These are phyloP conservation scores for Amphimallon solstitiale DNA, from an alignment of 2,888 invertebrate species.

Conservation along the genomic window DNA sequence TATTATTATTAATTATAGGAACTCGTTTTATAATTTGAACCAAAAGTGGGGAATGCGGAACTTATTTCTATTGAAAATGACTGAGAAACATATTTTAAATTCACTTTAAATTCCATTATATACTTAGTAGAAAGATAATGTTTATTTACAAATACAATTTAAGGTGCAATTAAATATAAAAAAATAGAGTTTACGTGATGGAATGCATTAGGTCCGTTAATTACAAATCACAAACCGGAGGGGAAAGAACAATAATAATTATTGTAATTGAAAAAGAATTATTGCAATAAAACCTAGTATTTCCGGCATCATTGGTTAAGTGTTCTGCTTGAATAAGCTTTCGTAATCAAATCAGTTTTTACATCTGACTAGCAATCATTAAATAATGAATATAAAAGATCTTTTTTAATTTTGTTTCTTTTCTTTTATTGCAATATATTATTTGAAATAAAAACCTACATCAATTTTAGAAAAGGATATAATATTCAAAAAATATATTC, in stretches of 20 bases:
- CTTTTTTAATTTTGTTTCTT: too few species aligned
- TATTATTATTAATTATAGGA: conserved; percentile 13
- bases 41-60: conserved; percentile 30
- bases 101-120: neutral
- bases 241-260: neutral
- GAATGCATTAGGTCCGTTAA: neutral
- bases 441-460: too few species aligned
- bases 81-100: conserved; percentile 5
- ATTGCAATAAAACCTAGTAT: conserved; percentile 1
- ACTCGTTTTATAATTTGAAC: conserved; percentile 21
- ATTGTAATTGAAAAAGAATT: conserved; percentile 3
- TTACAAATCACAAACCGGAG: neutral
- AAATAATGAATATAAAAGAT: too few species aligned
- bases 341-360: too few species aligned
- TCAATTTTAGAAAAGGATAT: too few species aligned
- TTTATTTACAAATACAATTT: conserved; percentile 10
- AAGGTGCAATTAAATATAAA: conserved; percentile 1
- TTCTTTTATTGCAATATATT: too few species aligned
- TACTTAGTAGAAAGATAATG: neutral
- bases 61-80: conserved; percentile 16
- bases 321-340: conserved; percentile 16
- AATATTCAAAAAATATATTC: too few species aligned
- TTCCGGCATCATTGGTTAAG: conserved; percentile 23
- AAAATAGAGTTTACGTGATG: neutral
- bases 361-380: too few species aligned